Base-by-base conservation (phyloP, 2,888 invertebrate genomes). In the Lissocephala sabroskyi region DNA sequence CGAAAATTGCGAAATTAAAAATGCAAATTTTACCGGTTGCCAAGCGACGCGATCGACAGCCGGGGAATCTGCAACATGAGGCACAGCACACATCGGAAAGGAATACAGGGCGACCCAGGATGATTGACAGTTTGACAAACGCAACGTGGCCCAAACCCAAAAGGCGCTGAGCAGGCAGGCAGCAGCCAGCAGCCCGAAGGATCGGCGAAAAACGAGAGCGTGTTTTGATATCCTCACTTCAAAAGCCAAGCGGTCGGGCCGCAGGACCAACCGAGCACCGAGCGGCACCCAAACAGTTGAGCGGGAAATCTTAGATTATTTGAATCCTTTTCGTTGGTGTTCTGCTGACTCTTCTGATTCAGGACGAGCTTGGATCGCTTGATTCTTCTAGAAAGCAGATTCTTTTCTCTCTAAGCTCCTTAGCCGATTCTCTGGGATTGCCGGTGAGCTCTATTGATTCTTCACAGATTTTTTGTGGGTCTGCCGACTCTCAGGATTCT, bases 191-290 rank as follows among this genome's bases (percentile, higher is more conserved):
- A 53, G 59, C 13, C 49, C 51, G 56, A 51, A 61, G 42, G 48
- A 41, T 32, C 37, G 32, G 13, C 32, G 39, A 54, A 37, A 41
- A 28, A 48, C 36, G 47, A 46, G 56, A 56, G 37, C 56, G 43
- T 77, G 68, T 68, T 68, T 71, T 78, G 67, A 68, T 68, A 70
- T n/a, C n/a, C 50, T 62, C 77, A 77, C 75, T 68, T 67, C 61
- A 60, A 65, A 56, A 43, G 54, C 29, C 47, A 51, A 32, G 46
- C n/a, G n/a, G n/a, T n/a, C n/a, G n/a, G n/a, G n/a, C n/a, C 26
- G 45, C 47, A 51, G 23, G 19, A n/a, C 29, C 37, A 41, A 41
- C 43, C 5, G 32, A 5, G 36, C 28, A 46, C 36, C 13, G 29
- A 42, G 14, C 18, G 26, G 45, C 37, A 16, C 13, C n/a, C 14